Percentiles rank a stretch among this genome's conserved stretches.
phyloP scores from a whole-genome alignment of 2,888 invertebrate genomes.

The Lasius fuliginosus region DNA sequence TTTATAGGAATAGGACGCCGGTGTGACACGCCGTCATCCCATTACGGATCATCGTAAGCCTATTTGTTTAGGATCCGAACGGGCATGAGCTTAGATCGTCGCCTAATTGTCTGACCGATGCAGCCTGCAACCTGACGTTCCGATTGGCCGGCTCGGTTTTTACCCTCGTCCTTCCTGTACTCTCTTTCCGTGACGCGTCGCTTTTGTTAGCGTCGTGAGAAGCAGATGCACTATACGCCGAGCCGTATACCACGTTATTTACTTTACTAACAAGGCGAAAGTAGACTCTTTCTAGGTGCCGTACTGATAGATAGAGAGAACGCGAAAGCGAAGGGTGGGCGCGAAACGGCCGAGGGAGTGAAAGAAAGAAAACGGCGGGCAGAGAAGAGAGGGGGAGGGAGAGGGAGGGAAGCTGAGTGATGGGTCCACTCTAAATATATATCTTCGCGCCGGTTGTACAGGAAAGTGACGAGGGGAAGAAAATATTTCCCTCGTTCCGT shows the following conservation, averaged over 20 bases:
- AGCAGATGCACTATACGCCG: constrained; percentile 71
- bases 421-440: constrained; percentile 66
- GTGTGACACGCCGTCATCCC: constrained; percentile 79
- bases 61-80: constrained; percentile 81
- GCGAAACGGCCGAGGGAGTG: constrained; percentile 12
- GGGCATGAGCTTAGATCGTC: constrained; percentile 72
- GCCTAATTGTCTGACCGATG: constrained; percentile 75
- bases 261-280: constrained; percentile 76
- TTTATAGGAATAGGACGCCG: constrained; percentile 76
- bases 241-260: constrained; percentile 63
- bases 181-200: constrained; percentile 68
- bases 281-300: constrained; percentile 60
- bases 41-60: constrained; percentile 82
- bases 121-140: constrained; percentile 71
- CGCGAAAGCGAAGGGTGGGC: constrained; percentile 34
- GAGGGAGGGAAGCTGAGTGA: constrained; percentile 33
- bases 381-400: neutral
- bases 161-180: constrained; percentile 10
- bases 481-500: constrained; percentile 55
- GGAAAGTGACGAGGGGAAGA: constrained; percentile 54
- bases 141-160: constrained; percentile 66
- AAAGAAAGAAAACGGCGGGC: neutral
- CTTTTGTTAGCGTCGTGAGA: constrained; percentile 73
- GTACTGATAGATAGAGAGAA: constrained; percentile 64
- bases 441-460: constrained; percentile 52